Evolutionary conservation across 2,797 vertebrate species (phyloP), one percentile per base, ranked within the genome.

Genomic region (Sebastes steindachneri): DNA sequence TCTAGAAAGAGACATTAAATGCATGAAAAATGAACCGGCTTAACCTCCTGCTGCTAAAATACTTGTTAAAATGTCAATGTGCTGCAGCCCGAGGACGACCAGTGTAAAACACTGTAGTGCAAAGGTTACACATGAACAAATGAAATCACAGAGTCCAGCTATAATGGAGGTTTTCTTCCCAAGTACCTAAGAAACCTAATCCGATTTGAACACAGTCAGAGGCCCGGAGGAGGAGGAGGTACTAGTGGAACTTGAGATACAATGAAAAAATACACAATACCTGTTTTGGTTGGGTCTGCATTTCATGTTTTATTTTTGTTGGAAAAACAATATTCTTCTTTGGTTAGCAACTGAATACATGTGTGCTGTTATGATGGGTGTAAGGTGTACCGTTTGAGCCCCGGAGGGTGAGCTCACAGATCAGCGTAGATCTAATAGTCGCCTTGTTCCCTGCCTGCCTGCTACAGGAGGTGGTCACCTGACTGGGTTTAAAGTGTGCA

Each of bases 191-290:
- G 88, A 81, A 88, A 88, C 64, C 6, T 53, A 73, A 91, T 68
- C 81, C 0, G 11, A 53, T 82, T 29, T 51, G 63, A 68, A 68
- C 85, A 78, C 86, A 53, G 84, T 67, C 2, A 35, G 82, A 79
- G 63, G 83, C 83, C 85, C 62, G 54, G 2, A 87, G 85, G 45
- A 80, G 57, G 14, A 66, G 68, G 69, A 14, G 33, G 14, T 58
- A 23, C 31, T 4, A 14, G 25, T 79, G 89, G 59, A 90, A 90
- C 74, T 15, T 7, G 78, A 93, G 87, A 82, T 69, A 28, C 73
- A 82, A 59, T 67, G 73, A 79, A 88, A 88, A 87, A 90, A 87
- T 77, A 86, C 62, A 88, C 82, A 82, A 71, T 79, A 66, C 64
- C 51, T 71, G 55, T 75, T 11, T 35, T 53, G 69, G 41, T 72